Percentiles rank a stretch among this genome's conserved stretches.
Evolutionary conservation across 2,888 invertebrate genomes (phyloP).

Genomic region (Mythimna albipuncta): DNA sequence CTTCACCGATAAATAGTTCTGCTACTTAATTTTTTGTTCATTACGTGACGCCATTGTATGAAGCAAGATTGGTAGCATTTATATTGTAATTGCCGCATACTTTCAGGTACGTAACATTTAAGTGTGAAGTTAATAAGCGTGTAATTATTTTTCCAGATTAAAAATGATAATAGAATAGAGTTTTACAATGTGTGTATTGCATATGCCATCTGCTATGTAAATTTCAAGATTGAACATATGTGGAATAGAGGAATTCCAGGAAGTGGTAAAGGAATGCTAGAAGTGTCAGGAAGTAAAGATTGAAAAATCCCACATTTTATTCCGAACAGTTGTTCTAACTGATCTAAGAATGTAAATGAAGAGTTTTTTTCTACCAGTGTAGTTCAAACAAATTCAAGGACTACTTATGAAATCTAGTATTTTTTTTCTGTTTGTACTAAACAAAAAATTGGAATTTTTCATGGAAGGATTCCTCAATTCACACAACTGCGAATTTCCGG

Average conservation of each 20-base stretch:
- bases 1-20: conserved; percentile 70
- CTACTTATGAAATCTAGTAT: too few relatives aligned
- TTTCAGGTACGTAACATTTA: conserved; percentile 42
- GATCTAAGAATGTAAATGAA: too few relatives aligned
- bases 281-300: not conserved
- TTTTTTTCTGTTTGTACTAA: not conserved
- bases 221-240: not conserved
- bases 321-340: not conserved
- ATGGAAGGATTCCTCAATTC: not conserved
- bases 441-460: not conserved
- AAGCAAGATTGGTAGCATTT: conserved; percentile 48
- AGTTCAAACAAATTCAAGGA: too few relatives aligned
- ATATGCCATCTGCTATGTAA: not conserved
- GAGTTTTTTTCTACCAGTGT: too few relatives aligned
- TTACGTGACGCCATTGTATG: conserved; percentile 61
- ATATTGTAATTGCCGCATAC: conserved; percentile 53
- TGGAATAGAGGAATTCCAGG: not conserved
- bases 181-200: not conserved
- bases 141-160: conserved; percentile 45
- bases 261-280: not conserved
- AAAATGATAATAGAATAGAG: conserved; percentile 5
- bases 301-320: not conserved
- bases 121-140: conserved; percentile 41
- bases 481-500: not conserved
- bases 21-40: conserved; percentile 68